phyloP scores from a whole-genome alignment of 92 coral and sea anemone species.

The Umimayanthus kanabou region DNA sequence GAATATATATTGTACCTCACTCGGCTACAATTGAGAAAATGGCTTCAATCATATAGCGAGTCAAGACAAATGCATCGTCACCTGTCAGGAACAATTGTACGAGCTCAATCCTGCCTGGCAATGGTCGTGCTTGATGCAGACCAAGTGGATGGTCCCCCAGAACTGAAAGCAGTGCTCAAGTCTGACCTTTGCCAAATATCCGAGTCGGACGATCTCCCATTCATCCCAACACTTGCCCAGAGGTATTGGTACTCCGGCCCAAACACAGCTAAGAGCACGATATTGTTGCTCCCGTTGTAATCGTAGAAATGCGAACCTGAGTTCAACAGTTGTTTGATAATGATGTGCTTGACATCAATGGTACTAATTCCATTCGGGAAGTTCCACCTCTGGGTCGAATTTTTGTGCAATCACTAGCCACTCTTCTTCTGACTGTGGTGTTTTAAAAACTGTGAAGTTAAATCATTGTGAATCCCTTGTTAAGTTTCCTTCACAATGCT shows the following conservation, averaged over 20 bases:
- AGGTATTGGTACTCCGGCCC: conserved; percentile 53
- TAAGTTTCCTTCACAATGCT: conserved; percentile 26
- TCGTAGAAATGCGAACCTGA: conserved; percentile 47
- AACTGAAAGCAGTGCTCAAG: conserved; percentile 46
- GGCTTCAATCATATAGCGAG: conserved; percentile 60
- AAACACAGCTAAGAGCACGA: conserved; percentile 54
- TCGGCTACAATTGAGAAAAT: conserved; percentile 47
- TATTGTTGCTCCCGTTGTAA: conserved; percentile 54
- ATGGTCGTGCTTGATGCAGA: conserved; percentile 38
- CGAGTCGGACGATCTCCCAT: conserved; percentile 58
- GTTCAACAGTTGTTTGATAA: conserved; percentile 4
- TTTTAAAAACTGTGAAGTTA: conserved; percentile 4
- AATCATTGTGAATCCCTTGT: background rate
- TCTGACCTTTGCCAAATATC: conserved; percentile 59
- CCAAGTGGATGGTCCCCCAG: conserved; percentile 39
- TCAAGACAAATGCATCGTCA: conserved; percentile 69
- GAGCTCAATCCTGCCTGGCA: conserved; percentile 51
- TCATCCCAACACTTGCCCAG: conserved; percentile 60
- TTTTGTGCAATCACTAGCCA: conserved; percentile 7
- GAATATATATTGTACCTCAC: conserved; percentile 47
- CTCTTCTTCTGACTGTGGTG: conserved; percentile 3
- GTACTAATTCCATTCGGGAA: conserved; percentile 28
- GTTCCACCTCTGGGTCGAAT: conserved; percentile 23
- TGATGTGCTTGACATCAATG: conserved; percentile 29
- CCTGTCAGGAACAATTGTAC: conserved; percentile 68